These are phyloP conservation scores for Holacanthella duospinosa DNA, from an alignment of 2,888 invertebrate species.

Conservation along the genomic window DNA sequence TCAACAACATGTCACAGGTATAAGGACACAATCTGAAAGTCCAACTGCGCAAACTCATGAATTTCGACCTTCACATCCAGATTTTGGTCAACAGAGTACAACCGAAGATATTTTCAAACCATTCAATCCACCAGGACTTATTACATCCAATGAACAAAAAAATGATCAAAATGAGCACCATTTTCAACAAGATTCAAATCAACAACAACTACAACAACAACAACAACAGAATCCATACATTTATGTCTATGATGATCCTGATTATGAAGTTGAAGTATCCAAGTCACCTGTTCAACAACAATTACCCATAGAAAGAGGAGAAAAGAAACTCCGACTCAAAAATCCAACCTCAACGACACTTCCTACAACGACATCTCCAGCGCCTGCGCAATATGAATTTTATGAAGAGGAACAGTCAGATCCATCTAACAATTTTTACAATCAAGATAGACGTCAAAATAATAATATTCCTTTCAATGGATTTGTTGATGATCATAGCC, in stretches of 20 bases:
- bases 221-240: constrained; percentile 25
- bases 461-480: neutral
- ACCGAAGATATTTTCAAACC: constrained; percentile 10
- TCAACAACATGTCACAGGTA: constrained; percentile 19
- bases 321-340: neutral
- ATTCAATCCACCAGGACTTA: neutral
- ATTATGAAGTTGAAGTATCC: constrained; percentile 22
- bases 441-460: neutral
- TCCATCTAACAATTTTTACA: neutral
- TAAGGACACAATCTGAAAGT: neutral
- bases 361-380: neutral
- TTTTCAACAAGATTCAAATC: no score
- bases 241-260: constrained; percentile 36
- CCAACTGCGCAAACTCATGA: neutral
- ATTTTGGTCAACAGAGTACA: constrained; percentile 18
- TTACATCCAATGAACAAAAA: neutral
- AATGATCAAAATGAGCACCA: neutral
- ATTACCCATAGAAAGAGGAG: neutral
- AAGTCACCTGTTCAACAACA: neutral
- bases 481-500: neutral
- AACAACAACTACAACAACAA: neutral
- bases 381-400: neutral
- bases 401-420: neutral
- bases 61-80: constrained; percentile 32
- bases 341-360: neutral